phyloP scores from a whole-genome alignment of 1,140 invertebrate species.

The Formica exsecta region DNA sequence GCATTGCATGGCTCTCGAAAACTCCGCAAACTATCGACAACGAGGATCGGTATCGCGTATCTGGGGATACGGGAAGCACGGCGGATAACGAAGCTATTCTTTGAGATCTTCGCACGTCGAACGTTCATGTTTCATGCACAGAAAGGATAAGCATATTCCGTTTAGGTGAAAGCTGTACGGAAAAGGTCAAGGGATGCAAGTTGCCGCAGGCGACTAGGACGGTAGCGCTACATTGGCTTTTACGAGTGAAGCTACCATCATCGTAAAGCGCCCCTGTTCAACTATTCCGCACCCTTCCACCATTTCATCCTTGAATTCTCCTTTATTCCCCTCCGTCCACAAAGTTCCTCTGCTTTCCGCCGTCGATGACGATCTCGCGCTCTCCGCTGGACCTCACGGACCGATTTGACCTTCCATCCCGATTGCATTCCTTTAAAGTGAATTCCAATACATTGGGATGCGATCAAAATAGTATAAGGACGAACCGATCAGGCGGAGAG shows the following conservation, averaged over 20 bases:
- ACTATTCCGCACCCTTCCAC: constrained; percentile 53
- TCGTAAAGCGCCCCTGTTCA: constrained; percentile 73
- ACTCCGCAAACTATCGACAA: constrained; percentile 19
- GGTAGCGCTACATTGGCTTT: constrained; percentile 79
- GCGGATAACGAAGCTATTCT: constrained; percentile 58
- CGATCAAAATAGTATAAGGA: constrained; percentile 72
- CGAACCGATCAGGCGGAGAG: constrained; percentile 43
- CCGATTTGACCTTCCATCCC: constrained; percentile 12
- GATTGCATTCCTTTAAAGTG: constrained; percentile 68
- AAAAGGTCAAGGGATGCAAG: constrained; percentile 32
- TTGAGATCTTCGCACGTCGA: constrained; percentile 45
- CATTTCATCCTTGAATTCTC: constrained; percentile 26
- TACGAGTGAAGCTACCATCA: constrained; percentile 77
- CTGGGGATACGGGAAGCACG: neutral
- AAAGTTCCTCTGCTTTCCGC: constrained; percentile 11
- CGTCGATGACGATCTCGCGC: constrained; percentile 57
- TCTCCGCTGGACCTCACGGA: constrained; percentile 26
- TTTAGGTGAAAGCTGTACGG: constrained; percentile 39
- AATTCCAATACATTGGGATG: constrained; percentile 79
- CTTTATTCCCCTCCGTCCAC: neutral
- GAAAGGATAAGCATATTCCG: constrained; percentile 37
- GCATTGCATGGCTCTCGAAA: constrained; percentile 33
- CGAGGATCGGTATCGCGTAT: neutral
- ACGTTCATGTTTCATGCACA: neutral
- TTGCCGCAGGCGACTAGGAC: constrained; percentile 42